phyloP scores from a whole-genome alignment of 92 coral and sea anemone species.

The Desmophyllum pertusum region DNA sequence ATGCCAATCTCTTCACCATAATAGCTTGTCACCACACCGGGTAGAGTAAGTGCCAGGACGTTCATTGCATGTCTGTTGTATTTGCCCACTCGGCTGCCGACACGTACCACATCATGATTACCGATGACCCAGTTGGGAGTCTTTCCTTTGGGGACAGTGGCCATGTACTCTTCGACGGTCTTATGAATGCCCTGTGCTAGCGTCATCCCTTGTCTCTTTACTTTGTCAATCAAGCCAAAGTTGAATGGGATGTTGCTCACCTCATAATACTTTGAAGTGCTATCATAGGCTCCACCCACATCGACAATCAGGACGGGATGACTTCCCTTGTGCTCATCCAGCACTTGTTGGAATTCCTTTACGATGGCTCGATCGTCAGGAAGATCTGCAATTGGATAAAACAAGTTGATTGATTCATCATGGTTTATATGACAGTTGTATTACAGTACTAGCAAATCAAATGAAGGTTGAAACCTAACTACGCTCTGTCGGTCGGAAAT shows the following conservation, averaged over 20 bases:
- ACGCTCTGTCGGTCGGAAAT: too few relatives aligned
- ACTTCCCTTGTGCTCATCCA: slow-evolving; percentile 4
- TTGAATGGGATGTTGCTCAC: slow-evolving; percentile 45
- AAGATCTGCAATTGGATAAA: slow-evolving; percentile 38
- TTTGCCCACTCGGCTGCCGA: slow-evolving; percentile 65
- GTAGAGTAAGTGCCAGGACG: slow-evolving; percentile 86
- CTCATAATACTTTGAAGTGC: slow-evolving; percentile 20
- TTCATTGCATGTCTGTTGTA: slow-evolving; percentile 70
- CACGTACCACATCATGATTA: slow-evolving; percentile 39
- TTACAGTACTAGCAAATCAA: too few relatives aligned
- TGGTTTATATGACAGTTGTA: too few relatives aligned
- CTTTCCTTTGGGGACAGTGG: slow-evolving; percentile 51
- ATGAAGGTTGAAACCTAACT: too few relatives aligned
- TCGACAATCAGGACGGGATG: slow-evolving; percentile 49
- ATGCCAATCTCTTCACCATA: slow-evolving; percentile 96
- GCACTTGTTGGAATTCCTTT: slow-evolving; percentile 27
- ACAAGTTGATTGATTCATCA: too few relatives aligned
- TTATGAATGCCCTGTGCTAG: slow-evolving; percentile 42
- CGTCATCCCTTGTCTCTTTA: slow-evolving; percentile 21
- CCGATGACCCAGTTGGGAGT: slow-evolving; percentile 84
- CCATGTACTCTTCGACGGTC: slow-evolving; percentile 67
- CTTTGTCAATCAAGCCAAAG: slow-evolving; percentile 46
- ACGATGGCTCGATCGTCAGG: slow-evolving; percentile 31
- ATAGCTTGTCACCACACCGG: slow-evolving; percentile 75
- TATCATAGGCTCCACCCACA: slow-evolving; percentile 35